Percentiles rank a stretch among this genome's conserved stretches.
These are phyloP conservation scores for Sebastiscus albofasciatus DNA, from an alignment of 2,797 vertebrate genomes.

Conservation along the genomic window DNA sequence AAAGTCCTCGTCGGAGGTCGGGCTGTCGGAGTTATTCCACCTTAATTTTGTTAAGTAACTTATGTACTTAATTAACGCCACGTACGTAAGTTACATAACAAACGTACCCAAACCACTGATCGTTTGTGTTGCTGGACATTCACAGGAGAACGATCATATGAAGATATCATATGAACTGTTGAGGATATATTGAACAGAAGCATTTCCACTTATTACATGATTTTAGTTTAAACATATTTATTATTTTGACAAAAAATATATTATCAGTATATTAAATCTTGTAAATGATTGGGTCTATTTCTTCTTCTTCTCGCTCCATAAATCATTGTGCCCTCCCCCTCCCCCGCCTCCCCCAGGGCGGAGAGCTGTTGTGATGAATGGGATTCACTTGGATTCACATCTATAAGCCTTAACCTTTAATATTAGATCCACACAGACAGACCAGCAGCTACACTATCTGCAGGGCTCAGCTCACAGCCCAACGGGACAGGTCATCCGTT, in stretches of 20 bases:
- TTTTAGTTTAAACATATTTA: neutral
- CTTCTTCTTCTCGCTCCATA: conserved; percentile 5
- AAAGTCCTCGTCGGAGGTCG: no score
- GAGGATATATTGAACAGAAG: no score
- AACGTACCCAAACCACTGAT: fast-evolving
- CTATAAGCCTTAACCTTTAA: conserved; percentile 19
- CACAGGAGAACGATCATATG: no score
- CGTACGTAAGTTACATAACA: no score
- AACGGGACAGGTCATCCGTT: conserved; percentile 8
- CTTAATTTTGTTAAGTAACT: no score
- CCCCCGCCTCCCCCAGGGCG: neutral
- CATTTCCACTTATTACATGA: neutral
- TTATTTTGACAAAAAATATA: neutral
- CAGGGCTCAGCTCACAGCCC: neutral
- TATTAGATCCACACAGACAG: conserved; percentile 8
- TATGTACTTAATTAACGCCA: no score
- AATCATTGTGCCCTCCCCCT: neutral
- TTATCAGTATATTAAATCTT: neutral
- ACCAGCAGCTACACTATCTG: neutral
- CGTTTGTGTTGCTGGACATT: no score
- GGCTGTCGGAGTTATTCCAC: fast-evolving
- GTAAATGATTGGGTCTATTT: neutral
- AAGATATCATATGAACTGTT: no score
- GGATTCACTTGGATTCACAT: conserved; percentile 27
- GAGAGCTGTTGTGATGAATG: conserved; percentile 32